Percentiles rank a stretch among this genome's conserved stretches.
Conservation (phyloP, 1,140 invertebrate species). For the Euwallacea fornicatus region DNA sequence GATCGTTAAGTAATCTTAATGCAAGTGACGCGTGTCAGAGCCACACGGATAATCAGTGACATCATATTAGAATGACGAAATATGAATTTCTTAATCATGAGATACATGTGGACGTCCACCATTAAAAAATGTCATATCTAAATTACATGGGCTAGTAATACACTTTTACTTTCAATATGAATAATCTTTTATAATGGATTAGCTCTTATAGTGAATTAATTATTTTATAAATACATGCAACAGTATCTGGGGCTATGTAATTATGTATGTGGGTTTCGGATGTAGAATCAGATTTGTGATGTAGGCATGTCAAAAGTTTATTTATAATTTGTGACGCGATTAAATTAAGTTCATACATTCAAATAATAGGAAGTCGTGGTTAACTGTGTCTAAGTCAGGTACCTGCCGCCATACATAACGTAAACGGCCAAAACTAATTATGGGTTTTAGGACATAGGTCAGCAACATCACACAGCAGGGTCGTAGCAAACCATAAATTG, state of each 20-base stretch:
- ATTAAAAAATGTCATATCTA: constrained; percentile 11
- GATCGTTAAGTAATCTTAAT: not conserved
- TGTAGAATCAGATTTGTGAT: constrained; percentile 1
- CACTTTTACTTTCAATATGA: constrained; percentile 19
- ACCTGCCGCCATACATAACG: too few species aligned
- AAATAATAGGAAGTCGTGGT: too few species aligned
- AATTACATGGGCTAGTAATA: constrained; percentile 11
- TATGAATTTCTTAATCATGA: constrained; percentile 1
- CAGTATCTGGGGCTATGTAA: constrained; percentile 2
- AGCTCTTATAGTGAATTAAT: constrained; percentile 14
- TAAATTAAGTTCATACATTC: too few species aligned
- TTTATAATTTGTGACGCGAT: not conserved
- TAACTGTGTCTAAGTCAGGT: too few species aligned
- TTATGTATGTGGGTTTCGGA: not conserved
- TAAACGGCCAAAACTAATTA: too few species aligned
- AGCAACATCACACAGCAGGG: too few species aligned
- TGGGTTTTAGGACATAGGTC: too few species aligned
- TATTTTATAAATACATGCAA: constrained; percentile 16
- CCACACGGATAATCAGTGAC: not conserved
- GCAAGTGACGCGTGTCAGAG: not conserved
- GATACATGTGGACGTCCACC: constrained; percentile 5
- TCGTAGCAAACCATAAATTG: too few species aligned
- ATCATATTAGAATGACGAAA: not conserved
- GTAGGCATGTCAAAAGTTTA: constrained; percentile 8
- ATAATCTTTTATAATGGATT: constrained; percentile 19